A percentile compares a stretch with the other conserved stretches of the same genome.
phyloP scores from a whole-genome alignment of 1,140 invertebrate species.

The Oedothorax gibbosus region DNA sequence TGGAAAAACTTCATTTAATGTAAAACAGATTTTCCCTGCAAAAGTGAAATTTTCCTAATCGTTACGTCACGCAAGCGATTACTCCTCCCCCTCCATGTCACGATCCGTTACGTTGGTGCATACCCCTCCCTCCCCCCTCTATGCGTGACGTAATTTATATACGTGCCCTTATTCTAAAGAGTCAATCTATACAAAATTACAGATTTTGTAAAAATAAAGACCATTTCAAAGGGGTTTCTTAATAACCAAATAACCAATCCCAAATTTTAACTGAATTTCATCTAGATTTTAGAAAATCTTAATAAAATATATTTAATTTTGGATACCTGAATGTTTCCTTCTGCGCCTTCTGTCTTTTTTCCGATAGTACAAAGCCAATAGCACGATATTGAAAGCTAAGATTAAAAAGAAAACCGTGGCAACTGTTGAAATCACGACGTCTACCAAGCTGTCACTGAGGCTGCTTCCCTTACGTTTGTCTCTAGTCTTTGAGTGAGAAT shows the following conservation, averaged over 20 bases:
- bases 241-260: neutral
- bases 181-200: neutral
- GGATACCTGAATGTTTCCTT: conserved; percentile 28
- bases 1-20: no score
- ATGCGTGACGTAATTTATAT: no score
- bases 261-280: no score
- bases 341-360: conserved; percentile 17
- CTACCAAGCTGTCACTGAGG: conserved; percentile 2
- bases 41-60: no score
- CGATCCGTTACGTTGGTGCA: no score
- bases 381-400: conserved; percentile 27
- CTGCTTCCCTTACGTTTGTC: no score
- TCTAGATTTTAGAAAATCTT: neutral
- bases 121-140: no score
- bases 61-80: no score
- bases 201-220: neutral
- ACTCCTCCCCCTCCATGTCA: no score
- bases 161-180: no score
- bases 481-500: neutral
- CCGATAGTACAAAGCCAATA: conserved; percentile 37
- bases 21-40: no score
- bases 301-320: neutral
- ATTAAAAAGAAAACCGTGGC: conserved; percentile 39
- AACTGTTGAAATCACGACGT: conserved; percentile 3
- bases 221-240: neutral